Base-by-base conservation (phyloP, 2,888 invertebrate genomes). In the Tupiocoris notatus region DNA sequence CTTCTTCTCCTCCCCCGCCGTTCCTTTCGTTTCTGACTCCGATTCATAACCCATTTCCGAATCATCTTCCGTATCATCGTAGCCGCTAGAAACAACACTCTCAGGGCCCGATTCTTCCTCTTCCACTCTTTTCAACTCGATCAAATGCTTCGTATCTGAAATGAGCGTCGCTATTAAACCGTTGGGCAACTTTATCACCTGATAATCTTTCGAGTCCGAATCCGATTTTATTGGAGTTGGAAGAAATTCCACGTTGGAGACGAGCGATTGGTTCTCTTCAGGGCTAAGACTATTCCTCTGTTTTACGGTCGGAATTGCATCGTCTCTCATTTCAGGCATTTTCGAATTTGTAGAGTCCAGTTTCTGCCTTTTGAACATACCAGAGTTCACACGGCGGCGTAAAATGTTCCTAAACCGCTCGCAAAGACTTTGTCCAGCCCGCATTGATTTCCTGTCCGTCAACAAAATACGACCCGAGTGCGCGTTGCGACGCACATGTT, bases 201-300 rank as follows among this genome's bases (percentile, higher is more conserved):
- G 80, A 83, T 94, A 93, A 75, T 89, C 85, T 83, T 93, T 94
- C 83, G 90, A 90, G 84, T 94, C 94, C 80, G 89, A 89, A 75
- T 87, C 87, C 66, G 93, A 92, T 84, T 92, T 92, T 56, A 88
- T 86, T 6, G 70, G 70, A 9, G 57, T 67, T 12, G 57, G 18
- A 6, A 56, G 54, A 21, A 39, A 65, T 65, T 39, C 39, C 39
- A 3, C 39, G 39, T 12, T 12, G 39, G 39, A 12, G 12, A 39
- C 3, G 3, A 3, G 39, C 3, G 6, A 7, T 39, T 39, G 3
- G 6, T 7, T 39, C 12, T 39, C 59, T 16, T 59, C 59, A 16
- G 59, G 20, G n/a, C 39, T 39, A 7, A 7, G 3, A 12, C 39
- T 39, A n/a, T n/a, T n/a, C n/a, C n/a, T n/a, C 39, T 7, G 3